Conservation (phyloP, 1,140 invertebrate species). For the Papilio helenus region DNA sequence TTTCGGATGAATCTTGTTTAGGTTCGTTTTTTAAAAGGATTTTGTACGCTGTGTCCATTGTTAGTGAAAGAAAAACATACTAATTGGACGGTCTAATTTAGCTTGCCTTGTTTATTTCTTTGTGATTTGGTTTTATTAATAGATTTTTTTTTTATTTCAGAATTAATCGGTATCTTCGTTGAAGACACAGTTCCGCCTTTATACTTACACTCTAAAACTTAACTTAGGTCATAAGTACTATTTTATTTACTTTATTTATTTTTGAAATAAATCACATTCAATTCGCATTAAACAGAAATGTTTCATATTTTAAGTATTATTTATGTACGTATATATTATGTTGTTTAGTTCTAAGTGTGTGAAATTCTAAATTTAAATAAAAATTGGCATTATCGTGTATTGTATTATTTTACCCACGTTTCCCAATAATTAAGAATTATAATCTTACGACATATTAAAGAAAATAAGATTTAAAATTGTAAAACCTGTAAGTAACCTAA, state of each 20-base stretch:
- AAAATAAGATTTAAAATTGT: not conserved
- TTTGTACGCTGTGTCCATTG: too few species aligned
- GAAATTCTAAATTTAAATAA: constrained; percentile 7
- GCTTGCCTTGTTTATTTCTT: too few species aligned
- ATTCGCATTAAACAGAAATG: not conserved
- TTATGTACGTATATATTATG: not conserved
- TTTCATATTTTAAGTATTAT: constrained; percentile 33
- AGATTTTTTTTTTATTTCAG: constrained; percentile 21
- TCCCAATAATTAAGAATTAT: not conserved
- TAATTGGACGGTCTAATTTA: too few species aligned
- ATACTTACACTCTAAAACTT: constrained; percentile 28
- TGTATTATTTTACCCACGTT: not conserved
- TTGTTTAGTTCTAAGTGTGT: constrained; percentile 21
- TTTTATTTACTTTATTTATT: constrained; percentile 32
- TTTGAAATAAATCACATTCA: not conserved
- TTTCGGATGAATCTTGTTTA: too few species aligned
- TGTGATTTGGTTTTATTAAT: too few species aligned
- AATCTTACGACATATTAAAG: not conserved
- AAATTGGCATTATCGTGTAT: not conserved
- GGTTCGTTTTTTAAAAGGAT: too few species aligned
- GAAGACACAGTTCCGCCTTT: constrained; percentile 24
- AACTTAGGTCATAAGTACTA: constrained; percentile 5
- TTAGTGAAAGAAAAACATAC: too few species aligned
- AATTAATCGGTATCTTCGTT: not conserved
- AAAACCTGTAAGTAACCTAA: too few species aligned